Evolutionary conservation across 1,140 invertebrate genomes (phyloP).

Genomic region (Drosophila equinoxialis): DNA sequence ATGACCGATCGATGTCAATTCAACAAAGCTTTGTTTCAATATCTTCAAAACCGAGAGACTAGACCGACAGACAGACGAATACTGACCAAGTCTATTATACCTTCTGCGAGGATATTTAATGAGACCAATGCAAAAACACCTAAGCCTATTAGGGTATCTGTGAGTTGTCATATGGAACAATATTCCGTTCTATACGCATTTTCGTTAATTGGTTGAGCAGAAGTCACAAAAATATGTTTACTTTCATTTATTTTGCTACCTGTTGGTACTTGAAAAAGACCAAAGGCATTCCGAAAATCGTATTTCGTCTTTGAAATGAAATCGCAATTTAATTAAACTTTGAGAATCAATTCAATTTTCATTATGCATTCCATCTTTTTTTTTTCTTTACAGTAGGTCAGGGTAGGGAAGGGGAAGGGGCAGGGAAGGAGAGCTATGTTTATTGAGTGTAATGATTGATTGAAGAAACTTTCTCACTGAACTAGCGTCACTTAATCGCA

Average conservation of each 20-base stretch:
- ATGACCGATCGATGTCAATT: no score
- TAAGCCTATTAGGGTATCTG: not conserved
- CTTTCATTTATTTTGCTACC: not conserved
- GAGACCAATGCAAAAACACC: no score
- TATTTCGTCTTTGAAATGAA: not conserved
- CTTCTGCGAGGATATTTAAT: no score
- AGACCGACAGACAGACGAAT: no score
- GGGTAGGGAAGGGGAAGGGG: no score
- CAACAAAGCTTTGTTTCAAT: no score
- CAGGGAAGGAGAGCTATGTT: no score
- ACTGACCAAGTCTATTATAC: no score
- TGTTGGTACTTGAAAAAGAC: no score
- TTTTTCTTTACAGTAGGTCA: no score
- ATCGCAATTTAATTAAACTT: not conserved
- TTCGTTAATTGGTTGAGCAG: slow-evolving; percentile 40
- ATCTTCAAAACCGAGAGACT: no score
- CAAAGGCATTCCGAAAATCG: not conserved
- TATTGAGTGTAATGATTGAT: slow-evolving; percentile 18
- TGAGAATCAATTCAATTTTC: not conserved
- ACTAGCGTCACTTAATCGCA: slow-evolving; percentile 10
- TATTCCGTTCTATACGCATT: slow-evolving; percentile 27
- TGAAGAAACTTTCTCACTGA: not conserved
- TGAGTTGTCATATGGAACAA: not conserved
- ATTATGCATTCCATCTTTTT: not conserved
- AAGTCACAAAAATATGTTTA: not conserved